These are phyloP conservation scores for Barbus barbus DNA, from an alignment of 2,113 vertebrate species.

Conservation along the genomic window DNA sequence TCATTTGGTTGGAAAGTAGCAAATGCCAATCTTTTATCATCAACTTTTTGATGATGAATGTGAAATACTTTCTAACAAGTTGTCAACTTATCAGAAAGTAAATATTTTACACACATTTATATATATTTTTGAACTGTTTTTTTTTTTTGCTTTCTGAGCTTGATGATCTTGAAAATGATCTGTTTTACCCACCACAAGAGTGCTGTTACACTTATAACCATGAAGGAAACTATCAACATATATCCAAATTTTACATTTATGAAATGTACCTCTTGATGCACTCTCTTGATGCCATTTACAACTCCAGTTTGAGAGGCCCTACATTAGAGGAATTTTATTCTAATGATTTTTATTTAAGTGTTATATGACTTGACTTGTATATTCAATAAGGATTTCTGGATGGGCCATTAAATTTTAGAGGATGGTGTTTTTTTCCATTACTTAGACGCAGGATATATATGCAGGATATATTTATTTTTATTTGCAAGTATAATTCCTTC, in stretches of 20 bases:
- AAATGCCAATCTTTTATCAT: not conserved
- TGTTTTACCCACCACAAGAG: not conserved
- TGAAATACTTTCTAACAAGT: not conserved
- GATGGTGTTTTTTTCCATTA: not conserved
- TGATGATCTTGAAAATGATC: not conserved
- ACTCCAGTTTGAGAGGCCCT: not conserved
- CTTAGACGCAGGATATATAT: constrained; percentile 18
- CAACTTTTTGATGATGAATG: not conserved
- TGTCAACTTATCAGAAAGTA: not conserved
- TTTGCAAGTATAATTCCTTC: not conserved
- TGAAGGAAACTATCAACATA: not conserved
- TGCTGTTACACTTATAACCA: too few species aligned
- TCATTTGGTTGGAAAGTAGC: not conserved
- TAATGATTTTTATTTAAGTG: not conserved
- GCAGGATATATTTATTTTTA: constrained; percentile 30
- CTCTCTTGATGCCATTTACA: too few species aligned
- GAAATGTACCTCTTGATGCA: too few species aligned
- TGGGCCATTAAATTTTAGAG: not conserved
- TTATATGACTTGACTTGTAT: not conserved
- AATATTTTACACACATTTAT: not conserved
- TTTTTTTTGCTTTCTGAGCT: not conserved
- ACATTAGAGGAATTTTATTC: not conserved
- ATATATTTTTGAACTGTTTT: not conserved
- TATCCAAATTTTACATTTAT: not conserved
- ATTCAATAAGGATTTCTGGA: not conserved